Conservation (phyloP, 2,888 invertebrate genomes). For the Gastracanthus pulcherrimus region DNA sequence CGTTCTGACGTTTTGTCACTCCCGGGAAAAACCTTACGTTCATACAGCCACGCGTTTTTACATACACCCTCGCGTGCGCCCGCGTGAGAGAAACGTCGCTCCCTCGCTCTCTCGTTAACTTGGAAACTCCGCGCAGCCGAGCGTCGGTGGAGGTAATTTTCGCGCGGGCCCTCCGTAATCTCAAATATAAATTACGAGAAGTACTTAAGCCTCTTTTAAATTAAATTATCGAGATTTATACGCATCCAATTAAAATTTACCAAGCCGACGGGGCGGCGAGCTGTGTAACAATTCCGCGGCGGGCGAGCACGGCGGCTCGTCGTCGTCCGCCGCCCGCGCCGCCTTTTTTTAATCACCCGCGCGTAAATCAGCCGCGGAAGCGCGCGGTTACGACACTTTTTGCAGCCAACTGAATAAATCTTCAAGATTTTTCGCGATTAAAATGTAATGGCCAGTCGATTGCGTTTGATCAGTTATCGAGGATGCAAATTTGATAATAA, state of each 20-base stretch:
- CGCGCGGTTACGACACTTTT: conserved; percentile 30
- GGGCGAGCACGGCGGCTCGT: too few relatives aligned
- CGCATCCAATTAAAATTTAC: conserved; percentile 56
- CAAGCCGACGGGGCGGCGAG: background rate
- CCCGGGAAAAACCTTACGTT: background rate
- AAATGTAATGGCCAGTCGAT: background rate
- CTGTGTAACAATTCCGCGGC: background rate
- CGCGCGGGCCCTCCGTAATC: conserved; percentile 43
- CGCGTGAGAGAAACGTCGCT: background rate
- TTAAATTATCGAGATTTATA: conserved; percentile 58
- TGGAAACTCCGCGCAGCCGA: conserved; percentile 22
- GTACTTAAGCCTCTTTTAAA: conserved; percentile 56
- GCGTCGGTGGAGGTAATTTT: conserved; percentile 40
- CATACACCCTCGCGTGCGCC: background rate
- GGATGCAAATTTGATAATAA: too few relatives aligned
- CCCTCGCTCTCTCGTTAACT: conserved; percentile 20
- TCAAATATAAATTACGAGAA: conserved; percentile 53
- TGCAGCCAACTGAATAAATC: background rate
- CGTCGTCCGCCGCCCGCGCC: background rate
- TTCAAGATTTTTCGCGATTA: background rate
- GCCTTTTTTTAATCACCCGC: conserved; percentile 41
- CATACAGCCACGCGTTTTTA: background rate
- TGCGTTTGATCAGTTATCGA: background rate
- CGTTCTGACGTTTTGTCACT: background rate
- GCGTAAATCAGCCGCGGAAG: conserved; percentile 43